phyloP scores from a whole-genome alignment of 2,888 invertebrate genomes.

The Bombylius major region DNA sequence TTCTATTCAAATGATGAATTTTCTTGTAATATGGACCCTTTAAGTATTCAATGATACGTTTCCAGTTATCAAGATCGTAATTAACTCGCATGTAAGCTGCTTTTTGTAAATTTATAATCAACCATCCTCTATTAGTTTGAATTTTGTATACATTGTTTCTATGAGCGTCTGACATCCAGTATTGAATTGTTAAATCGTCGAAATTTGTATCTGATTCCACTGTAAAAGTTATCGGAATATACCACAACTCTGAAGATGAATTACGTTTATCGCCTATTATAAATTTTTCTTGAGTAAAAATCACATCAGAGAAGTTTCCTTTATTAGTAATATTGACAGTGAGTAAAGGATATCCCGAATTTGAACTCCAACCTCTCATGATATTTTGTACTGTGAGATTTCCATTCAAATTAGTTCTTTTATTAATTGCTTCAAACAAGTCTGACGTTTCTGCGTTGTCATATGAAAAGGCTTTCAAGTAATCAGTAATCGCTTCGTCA shows the following conservation, averaged over 20 bases:
- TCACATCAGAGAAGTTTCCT: background rate
- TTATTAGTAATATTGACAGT: background rate
- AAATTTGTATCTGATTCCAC: background rate
- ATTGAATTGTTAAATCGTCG: background rate
- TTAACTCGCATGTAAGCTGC: constrained; percentile 2
- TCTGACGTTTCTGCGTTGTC: background rate
- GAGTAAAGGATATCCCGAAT: constrained; percentile 2
- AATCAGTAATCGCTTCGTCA: constrained; percentile 1
- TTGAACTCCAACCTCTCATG: constrained; percentile 5
- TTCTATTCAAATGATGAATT: constrained; percentile 44
- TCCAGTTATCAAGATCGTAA: constrained; percentile 8
- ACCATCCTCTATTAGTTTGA: background rate
- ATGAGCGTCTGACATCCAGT: background rate
- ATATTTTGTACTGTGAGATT: background rate
- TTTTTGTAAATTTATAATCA: constrained; percentile 2
- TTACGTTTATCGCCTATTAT: background rate
- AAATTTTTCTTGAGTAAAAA: constrained; percentile 3
- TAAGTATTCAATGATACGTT: constrained; percentile 1
- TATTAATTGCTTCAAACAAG: background rate
- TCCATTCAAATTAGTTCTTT: background rate
- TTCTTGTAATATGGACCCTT: constrained; percentile 5
- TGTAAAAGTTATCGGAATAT: constrained; percentile 5
- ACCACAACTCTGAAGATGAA: constrained; percentile 2
- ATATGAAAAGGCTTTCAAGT: constrained; percentile 1
- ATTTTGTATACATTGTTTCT: background rate